Evolutionary conservation across 2,797 vertebrate species (phyloP).

Genomic region (Rhyacichthys aspro): DNA sequence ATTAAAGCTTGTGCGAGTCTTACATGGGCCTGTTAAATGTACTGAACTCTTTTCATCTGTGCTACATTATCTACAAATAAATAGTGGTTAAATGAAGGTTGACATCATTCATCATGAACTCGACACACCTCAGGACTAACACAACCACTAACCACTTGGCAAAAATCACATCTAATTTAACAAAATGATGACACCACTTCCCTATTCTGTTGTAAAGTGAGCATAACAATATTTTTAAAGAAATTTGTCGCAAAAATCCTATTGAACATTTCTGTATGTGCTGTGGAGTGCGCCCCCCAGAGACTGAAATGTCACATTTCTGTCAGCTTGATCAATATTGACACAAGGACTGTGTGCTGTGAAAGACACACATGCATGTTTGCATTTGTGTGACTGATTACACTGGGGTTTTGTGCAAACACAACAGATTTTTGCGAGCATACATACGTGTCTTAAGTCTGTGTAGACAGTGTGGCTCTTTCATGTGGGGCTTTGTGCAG

Average conservation of each 20-base stretch:
- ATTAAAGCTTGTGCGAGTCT: too few relatives aligned
- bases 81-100: too few relatives aligned
- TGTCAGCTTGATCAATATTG: conserved; percentile 71
- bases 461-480: conserved; percentile 6
- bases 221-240: too few relatives aligned
- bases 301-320: conserved; percentile 63
- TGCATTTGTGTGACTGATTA: conserved; percentile 55
- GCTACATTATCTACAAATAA: conserved; percentile 10
- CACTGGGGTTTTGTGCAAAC: conserved; percentile 55
- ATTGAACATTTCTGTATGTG: too few relatives aligned
- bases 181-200: too few relatives aligned
- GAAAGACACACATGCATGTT: conserved; percentile 38
- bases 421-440: conserved; percentile 32
- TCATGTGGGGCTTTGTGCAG: conserved; percentile 21
- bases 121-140: too few relatives aligned
- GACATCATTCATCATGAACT: too few relatives aligned
- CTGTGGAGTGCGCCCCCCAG: conserved; percentile 49
- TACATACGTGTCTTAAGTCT: conserved; percentile 6
- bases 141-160: too few relatives aligned
- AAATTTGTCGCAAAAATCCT: too few relatives aligned
- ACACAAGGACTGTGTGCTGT: conserved; percentile 39
- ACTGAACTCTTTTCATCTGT: conserved; percentile 6
- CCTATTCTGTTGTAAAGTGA: too few relatives aligned
- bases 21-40: too few relatives aligned
- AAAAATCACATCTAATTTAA: too few relatives aligned